Percentiles rank a stretch among this genome's conserved stretches.
phyloP scores from a whole-genome alignment of 2,888 invertebrate species.

The Drosophila suboccidentalis region DNA sequence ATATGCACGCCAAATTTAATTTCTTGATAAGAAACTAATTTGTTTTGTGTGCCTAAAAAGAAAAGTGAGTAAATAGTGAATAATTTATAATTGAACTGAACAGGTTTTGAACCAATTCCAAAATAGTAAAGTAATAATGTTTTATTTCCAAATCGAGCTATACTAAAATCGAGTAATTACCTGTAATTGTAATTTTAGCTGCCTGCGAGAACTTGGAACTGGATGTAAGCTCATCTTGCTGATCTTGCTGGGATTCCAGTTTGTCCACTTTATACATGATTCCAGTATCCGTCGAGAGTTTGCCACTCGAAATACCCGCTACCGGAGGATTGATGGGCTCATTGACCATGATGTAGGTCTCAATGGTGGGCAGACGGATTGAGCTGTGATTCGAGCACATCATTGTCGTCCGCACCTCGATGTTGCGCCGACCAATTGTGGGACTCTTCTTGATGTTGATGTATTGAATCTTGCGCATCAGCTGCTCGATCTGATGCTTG shows the following conservation, averaged over 20 bases:
- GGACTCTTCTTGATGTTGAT: conserved; percentile 96
- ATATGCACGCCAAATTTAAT: conserved; percentile 91
- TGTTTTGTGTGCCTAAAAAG: conserved; percentile 82
- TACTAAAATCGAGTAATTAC: conserved; percentile 22
- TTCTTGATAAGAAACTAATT: conserved; percentile 85
- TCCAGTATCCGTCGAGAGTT: conserved; percentile 10
- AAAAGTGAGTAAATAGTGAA: not conserved
- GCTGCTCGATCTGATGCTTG: conserved; percentile 94
- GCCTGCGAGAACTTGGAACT: conserved; percentile 21
- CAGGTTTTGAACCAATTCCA: too few relatives aligned
- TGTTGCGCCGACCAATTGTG: conserved; percentile 96
- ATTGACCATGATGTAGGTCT: conserved; percentile 85
- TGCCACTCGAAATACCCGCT: conserved; percentile 11
- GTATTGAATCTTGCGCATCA: conserved; percentile 95
- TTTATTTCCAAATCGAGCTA: too few relatives aligned
- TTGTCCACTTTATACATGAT: conserved; percentile 28
- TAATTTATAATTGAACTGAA: not conserved
- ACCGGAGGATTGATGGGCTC: conserved; percentile 67
- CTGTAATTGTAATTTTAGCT: conserved; percentile 53
- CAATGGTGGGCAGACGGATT: conserved; percentile 83
- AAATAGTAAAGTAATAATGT: too few relatives aligned
- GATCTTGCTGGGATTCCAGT: conserved; percentile 18
- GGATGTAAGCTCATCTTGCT: conserved; percentile 10
- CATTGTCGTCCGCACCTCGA: conserved; percentile 84
- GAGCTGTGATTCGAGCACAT: conserved; percentile 84